Evolutionary conservation across 2,113 vertebrate species (phyloP).

Genomic region (Sakesphorus luctuosus): DNA sequence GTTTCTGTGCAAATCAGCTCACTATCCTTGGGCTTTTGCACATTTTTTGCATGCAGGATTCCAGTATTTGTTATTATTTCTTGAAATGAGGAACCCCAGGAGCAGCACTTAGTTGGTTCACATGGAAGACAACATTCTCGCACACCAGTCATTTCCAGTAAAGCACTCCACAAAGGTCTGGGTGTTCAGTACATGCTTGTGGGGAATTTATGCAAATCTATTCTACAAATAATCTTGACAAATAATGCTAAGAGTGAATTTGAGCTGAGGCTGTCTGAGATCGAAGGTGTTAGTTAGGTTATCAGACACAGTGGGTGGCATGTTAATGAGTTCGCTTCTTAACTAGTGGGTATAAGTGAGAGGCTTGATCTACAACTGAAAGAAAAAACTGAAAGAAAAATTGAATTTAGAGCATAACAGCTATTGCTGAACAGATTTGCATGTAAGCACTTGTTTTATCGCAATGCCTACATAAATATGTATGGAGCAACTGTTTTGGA

Average conservation of each 20-base stretch:
- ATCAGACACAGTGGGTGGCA: constrained; percentile 56
- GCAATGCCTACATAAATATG: constrained; percentile 16
- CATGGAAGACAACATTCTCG: neutral
- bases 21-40: neutral
- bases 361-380: constrained; percentile 42
- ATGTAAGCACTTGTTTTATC: constrained; percentile 4
- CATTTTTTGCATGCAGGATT: neutral
- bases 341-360: constrained; percentile 17
- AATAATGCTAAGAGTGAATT: constrained; percentile 15
- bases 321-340: constrained; percentile 45
- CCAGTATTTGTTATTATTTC: neutral
- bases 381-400: constrained; percentile 40
- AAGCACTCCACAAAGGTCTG: neutral
- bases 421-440: neutral
- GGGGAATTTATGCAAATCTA: constrained; percentile 39
- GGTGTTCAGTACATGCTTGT: neutral
- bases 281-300: constrained; percentile 46
- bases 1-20: neutral
- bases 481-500: neutral
- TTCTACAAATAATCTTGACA: constrained; percentile 35
- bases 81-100: neutral
- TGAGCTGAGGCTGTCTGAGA: constrained; percentile 46
- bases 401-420: constrained; percentile 30
- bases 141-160: neutral
- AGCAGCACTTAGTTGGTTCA: neutral